Evolutionary conservation across 2,797 vertebrate species (phyloP).

Genomic region (Acanthurus leucopareius): DNA sequence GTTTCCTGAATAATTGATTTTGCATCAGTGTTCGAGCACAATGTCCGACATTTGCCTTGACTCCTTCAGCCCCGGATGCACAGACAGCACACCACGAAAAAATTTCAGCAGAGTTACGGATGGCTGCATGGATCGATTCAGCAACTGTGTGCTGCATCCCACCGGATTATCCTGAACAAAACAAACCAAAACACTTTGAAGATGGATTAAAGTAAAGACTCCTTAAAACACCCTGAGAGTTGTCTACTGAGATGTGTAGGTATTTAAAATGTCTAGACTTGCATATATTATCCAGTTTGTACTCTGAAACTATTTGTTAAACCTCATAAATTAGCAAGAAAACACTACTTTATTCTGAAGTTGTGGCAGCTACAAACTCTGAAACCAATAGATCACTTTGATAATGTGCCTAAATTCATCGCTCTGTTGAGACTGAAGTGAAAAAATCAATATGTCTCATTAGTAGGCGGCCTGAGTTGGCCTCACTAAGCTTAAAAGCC

Average conservation of each 20-base stretch:
- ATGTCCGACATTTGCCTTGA: neutral
- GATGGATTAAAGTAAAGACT: slow-evolving; percentile 24
- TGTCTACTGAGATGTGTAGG: neutral
- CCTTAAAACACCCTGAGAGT: slow-evolving; percentile 17
- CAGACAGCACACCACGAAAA: neutral
- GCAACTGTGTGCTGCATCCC: neutral
- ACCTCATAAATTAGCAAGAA: neutral
- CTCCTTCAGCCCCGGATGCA: neutral
- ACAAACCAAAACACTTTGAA: slow-evolving; percentile 34
- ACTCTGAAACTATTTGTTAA: slow-evolving; percentile 1
- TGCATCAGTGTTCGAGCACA: slow-evolving; percentile 2
- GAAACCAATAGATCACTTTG: too few relatives aligned
- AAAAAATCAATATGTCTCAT: too few relatives aligned
- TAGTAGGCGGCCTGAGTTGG: too few relatives aligned
- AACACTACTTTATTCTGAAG: too few relatives aligned
- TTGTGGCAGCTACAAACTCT: neutral
- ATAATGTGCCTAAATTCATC: too few relatives aligned
- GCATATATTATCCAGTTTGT: neutral
- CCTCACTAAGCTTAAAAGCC: too few relatives aligned
- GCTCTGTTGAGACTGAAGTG: too few relatives aligned
- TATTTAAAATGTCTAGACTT: slow-evolving; percentile 6
- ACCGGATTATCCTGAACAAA: neutral
- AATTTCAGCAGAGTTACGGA: neutral
- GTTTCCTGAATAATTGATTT: slow-evolving; percentile 34
- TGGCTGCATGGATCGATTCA: slow-evolving; percentile 11